phyloP scores from a whole-genome alignment of 2,797 vertebrate genomes.

The Acanthurus lineatus region DNA sequence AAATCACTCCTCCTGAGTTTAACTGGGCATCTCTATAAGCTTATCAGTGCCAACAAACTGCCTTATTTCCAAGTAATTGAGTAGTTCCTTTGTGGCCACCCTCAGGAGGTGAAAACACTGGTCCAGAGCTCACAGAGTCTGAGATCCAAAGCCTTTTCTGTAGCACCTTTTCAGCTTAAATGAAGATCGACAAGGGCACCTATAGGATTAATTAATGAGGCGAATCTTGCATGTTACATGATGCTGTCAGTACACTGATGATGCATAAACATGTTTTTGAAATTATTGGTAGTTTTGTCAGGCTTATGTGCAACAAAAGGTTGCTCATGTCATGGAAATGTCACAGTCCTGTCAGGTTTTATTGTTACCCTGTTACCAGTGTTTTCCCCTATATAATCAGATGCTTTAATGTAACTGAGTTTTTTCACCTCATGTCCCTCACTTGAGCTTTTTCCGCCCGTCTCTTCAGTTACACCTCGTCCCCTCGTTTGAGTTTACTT shows the following conservation, averaged over 20 bases:
- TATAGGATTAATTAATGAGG: neutral
- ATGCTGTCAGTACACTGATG: neutral
- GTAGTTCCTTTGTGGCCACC: conserved; percentile 27
- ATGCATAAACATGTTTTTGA: neutral
- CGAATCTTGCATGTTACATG: neutral
- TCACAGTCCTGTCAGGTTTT: too few relatives aligned
- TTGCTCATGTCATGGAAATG: neutral
- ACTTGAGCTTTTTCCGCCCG: too few relatives aligned
- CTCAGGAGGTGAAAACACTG: conserved; percentile 39
- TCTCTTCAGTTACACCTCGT: too few relatives aligned
- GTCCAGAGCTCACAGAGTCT: neutral
- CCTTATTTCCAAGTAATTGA: conserved; percentile 51
- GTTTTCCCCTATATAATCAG: too few relatives aligned
- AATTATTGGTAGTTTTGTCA: neutral
- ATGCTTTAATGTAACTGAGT: too few relatives aligned
- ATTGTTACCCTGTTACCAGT: too few relatives aligned
- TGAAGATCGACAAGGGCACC: neutral
- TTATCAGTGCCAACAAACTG: conserved; percentile 54
- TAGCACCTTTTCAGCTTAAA: neutral
- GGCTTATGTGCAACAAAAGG: neutral
- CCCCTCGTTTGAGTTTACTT: too few relatives aligned
- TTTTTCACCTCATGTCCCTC: too few relatives aligned
- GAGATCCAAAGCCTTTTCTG: neutral
- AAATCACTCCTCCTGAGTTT: conserved; percentile 30
- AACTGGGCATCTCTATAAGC: conserved; percentile 40